A percentile compares a stretch with the other conserved stretches of the same genome.
phyloP scores from a whole-genome alignment of 2,113 vertebrate genomes.

The Cathartes aura region DNA sequence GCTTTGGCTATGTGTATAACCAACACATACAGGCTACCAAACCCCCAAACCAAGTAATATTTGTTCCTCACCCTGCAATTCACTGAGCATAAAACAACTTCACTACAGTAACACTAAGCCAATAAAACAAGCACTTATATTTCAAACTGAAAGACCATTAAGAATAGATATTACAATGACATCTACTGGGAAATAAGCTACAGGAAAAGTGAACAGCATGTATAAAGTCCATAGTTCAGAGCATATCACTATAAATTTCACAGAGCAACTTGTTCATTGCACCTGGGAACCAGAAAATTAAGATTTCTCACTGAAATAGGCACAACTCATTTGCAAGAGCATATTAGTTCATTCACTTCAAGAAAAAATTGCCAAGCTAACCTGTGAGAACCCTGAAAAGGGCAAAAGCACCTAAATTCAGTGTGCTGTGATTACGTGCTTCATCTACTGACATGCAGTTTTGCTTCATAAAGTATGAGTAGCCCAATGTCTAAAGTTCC shows the following conservation, averaged over 20 bases:
- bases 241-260: not conserved
- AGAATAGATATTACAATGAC: not conserved
- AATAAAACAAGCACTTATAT: not conserved
- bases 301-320: not conserved
- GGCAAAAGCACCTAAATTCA: not conserved
- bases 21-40: not conserved
- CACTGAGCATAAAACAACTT: not conserved
- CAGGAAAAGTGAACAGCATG: not conserved
- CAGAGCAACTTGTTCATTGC: not conserved
- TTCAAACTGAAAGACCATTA: not conserved
- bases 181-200: constrained; percentile 5
- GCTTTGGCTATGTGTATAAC: not conserved
- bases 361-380: not conserved
- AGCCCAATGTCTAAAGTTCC: not conserved
- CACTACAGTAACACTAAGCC: not conserved
- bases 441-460: not conserved
- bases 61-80: not conserved
- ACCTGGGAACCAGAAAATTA: not conserved
- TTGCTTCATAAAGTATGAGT: not conserved
- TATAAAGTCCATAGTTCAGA: not conserved
- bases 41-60: not conserved
- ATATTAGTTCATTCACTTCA: not conserved
- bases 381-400: not conserved
- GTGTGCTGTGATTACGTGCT: not conserved
- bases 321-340: not conserved